Evolutionary conservation across 2,888 invertebrate genomes (phyloP).

Genomic region (Lacanobia oleracea): DNA sequence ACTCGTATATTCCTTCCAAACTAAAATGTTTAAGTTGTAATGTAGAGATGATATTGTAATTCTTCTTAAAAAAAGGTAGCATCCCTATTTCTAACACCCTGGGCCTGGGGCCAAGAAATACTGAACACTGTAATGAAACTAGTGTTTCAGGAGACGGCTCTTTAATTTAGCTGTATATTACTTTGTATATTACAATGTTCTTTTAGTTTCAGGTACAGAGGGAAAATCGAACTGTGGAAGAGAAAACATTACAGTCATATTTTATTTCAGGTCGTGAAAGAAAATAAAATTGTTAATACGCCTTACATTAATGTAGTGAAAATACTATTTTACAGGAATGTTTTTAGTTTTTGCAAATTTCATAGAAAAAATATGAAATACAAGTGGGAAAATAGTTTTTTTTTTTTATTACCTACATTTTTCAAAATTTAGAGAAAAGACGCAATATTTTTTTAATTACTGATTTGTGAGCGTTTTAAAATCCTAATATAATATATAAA

Average conservation of each 20-base stretch:
- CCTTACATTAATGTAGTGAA: background rate
- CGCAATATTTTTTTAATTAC: too few species aligned
- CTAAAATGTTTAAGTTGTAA: too few species aligned
- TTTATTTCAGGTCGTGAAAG: too few species aligned
- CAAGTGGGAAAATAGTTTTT: too few species aligned
- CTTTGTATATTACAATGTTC: background rate
- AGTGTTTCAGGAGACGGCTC: background rate
- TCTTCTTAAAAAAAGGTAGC: background rate
- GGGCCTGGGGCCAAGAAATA: constrained; percentile 17
- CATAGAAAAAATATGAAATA: background rate
- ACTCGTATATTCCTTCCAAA: too few species aligned
- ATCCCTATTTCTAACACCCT: background rate
- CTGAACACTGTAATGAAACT: constrained; percentile 24
- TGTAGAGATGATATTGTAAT: too few species aligned
- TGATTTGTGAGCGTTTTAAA: too few species aligned
- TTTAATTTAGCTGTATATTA: constrained; percentile 10
- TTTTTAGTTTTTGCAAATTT: background rate
- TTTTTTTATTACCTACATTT: too few species aligned
- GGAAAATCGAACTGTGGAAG: constrained; percentile 4
- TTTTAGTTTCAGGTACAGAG: background rate
- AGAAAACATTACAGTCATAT: too few species aligned
- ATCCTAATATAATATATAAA: too few species aligned
- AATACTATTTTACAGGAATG: background rate
- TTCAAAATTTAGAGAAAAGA: too few species aligned
- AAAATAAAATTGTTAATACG: too few species aligned